These are phyloP conservation scores for Clostera curtula DNA, from an alignment of 2,888 invertebrate genomes.

Conservation along the genomic window DNA sequence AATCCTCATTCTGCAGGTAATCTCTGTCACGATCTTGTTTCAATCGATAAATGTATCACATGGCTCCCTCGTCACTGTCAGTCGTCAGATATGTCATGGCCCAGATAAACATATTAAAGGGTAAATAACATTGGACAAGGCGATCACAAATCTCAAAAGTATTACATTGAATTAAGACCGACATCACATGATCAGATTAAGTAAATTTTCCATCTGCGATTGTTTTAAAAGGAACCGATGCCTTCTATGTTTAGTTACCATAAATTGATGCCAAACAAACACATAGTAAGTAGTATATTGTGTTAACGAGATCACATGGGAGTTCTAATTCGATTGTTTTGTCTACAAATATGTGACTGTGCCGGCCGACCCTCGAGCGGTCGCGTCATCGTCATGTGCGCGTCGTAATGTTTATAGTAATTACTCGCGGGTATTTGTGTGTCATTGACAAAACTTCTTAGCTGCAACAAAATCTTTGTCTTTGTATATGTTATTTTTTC, in stretches of 20 bases:
- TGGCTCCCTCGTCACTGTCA: slow-evolving; percentile 28
- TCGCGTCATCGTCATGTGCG: slow-evolving; percentile 21
- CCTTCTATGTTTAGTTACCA: slow-evolving; percentile 6
- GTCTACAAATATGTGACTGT: too few relatives aligned
- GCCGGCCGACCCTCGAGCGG: slow-evolving; percentile 8
- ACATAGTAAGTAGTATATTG: slow-evolving; percentile 7
- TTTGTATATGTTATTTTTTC: too few relatives aligned
- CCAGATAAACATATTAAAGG: too few relatives aligned
- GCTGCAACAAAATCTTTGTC: too few relatives aligned
- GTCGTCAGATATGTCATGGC: slow-evolving; percentile 7
- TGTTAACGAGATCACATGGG: slow-evolving; percentile 20
- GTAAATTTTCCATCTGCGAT: slow-evolving; percentile 1
- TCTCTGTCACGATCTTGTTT: slow-evolving; percentile 52
- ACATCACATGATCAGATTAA: not conserved
- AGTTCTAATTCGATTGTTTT: slow-evolving; percentile 24
- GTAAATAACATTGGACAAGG: too few relatives aligned
- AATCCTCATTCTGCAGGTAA: too few relatives aligned
- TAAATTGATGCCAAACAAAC: slow-evolving; percentile 14
- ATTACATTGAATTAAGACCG: too few relatives aligned
- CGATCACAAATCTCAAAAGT: too few relatives aligned
- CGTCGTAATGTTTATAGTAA: slow-evolving; percentile 1
- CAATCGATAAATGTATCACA: slow-evolving; percentile 56
- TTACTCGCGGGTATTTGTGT: too few relatives aligned
- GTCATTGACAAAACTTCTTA: too few relatives aligned
- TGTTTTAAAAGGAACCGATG: not conserved